Evolutionary conservation across 2,797 vertebrate genomes (phyloP).

Genomic region (Sebastes cheni): DNA sequence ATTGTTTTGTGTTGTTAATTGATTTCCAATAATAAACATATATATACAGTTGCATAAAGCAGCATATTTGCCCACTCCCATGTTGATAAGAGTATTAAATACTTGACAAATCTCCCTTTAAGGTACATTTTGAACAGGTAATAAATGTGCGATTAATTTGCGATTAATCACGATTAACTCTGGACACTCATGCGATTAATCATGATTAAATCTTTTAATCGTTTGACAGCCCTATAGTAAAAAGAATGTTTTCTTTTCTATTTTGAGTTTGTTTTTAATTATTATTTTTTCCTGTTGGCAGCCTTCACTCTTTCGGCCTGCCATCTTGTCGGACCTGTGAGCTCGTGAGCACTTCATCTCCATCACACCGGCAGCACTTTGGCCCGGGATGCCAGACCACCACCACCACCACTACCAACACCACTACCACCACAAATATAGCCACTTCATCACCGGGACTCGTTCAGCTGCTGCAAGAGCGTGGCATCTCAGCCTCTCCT

Average conservation of each 20-base stretch:
- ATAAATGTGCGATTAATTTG: no score
- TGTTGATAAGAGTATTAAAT: no score
- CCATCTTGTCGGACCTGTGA: conserved; percentile 85
- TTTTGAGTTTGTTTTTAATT: not conserved
- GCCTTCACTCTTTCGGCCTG: conserved; percentile 82
- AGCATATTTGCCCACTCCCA: no score
- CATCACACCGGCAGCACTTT: conserved; percentile 46
- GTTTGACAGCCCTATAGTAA: no score
- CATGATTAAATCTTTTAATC: no score
- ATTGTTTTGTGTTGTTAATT: no score
- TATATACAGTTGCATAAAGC: no score
- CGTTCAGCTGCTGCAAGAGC: conserved; percentile 80
- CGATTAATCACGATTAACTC: no score
- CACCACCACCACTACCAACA: not conserved
- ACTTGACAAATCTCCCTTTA: no score
- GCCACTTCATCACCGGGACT: conserved; percentile 75
- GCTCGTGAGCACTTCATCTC: conserved; percentile 74
- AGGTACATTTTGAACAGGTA: no score
- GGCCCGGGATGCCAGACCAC: not conserved
- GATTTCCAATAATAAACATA: no score
- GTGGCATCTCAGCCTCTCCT: conserved; percentile 80
- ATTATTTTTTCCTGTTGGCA: conserved; percentile 45
- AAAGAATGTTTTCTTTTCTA: not conserved
- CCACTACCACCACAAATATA: conserved; percentile 22
- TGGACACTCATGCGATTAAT: no score